phyloP scores from a whole-genome alignment of 1,140 invertebrate genomes.

The Cotesia typhae region DNA sequence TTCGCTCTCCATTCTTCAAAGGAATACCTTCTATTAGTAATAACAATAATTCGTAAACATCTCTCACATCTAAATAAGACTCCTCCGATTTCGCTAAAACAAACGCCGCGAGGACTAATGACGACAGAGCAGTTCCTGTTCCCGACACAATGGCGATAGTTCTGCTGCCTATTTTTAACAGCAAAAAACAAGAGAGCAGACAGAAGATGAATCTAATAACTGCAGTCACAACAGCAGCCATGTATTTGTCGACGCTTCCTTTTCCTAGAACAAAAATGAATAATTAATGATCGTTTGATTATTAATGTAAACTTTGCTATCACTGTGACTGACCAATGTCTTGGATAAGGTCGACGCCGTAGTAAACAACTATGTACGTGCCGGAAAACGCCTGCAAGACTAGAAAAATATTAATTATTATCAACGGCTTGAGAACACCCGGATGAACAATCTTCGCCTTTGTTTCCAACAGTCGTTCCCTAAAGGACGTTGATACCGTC shows the following conservation, averaged over 20 bases:
- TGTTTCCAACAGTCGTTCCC: slow-evolving; percentile 39
- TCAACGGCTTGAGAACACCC: slow-evolving; percentile 74
- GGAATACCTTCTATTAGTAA: background rate
- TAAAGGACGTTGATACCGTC: slow-evolving; percentile 33
- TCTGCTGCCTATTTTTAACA: slow-evolving; percentile 72
- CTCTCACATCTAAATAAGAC: slow-evolving; percentile 57
- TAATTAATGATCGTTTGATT: slow-evolving; percentile 3
- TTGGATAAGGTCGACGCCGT: slow-evolving; percentile 75
- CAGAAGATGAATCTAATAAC: slow-evolving; percentile 71
- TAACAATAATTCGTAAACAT: slow-evolving; percentile 1
- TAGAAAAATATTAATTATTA: slow-evolving; percentile 77
- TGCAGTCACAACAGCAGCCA: slow-evolving; percentile 74
- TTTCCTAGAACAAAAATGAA: slow-evolving; percentile 39
- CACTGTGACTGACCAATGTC: slow-evolving; percentile 61
- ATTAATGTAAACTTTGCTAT: background rate
- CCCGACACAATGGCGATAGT: slow-evolving; percentile 72
- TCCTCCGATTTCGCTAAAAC: slow-evolving; percentile 61
- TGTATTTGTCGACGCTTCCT: slow-evolving; percentile 57
- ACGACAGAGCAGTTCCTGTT: slow-evolving; percentile 70
- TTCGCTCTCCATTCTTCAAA: too few relatives aligned
- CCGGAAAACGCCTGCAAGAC: slow-evolving; percentile 76
- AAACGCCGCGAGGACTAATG: slow-evolving; percentile 68
- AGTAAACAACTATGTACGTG: slow-evolving; percentile 78
- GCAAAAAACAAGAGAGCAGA: slow-evolving; percentile 70
- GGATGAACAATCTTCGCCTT: slow-evolving; percentile 62